phyloP scores from a whole-genome alignment of 2,113 vertebrate species.

The Atractosteus spatula region DNA sequence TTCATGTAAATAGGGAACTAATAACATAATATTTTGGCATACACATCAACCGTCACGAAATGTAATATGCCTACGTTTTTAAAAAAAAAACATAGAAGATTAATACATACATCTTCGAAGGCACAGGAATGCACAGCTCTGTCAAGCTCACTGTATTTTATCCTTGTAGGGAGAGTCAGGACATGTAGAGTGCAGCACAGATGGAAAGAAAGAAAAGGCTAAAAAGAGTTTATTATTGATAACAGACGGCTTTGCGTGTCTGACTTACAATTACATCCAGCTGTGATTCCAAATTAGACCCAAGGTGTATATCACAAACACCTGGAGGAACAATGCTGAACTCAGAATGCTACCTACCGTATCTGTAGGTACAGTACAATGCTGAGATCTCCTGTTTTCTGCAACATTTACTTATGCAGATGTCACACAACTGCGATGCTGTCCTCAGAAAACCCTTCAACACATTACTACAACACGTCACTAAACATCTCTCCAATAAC shows the following conservation, averaged over 20 bases:
- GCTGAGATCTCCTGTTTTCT: too few relatives aligned
- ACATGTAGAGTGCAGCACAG: constrained; percentile 3
- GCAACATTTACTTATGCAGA: too few relatives aligned
- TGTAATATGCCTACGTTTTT: constrained; percentile 50
- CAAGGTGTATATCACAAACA: constrained; percentile 20
- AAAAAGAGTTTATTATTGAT: constrained; percentile 54
- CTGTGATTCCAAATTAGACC: constrained; percentile 39
- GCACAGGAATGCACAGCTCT: constrained; percentile 26
- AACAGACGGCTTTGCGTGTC: constrained; percentile 56
- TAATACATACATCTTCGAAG: constrained; percentile 34
- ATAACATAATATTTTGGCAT: constrained; percentile 14
- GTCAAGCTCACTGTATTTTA: constrained; percentile 22
- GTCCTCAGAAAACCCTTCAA: too few relatives aligned
- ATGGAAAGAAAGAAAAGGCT: constrained; percentile 16
- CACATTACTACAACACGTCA: too few relatives aligned
- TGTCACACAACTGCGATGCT: too few relatives aligned
- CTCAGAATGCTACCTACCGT: neutral
- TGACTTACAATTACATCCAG: constrained; percentile 55
- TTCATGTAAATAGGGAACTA: too few relatives aligned
- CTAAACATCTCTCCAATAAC: too few relatives aligned
- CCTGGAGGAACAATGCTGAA: neutral
- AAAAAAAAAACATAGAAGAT: constrained; percentile 39
- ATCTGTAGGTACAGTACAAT: too few relatives aligned
- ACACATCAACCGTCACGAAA: constrained; percentile 30
- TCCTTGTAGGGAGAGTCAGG: constrained; percentile 23